Conservation (phyloP, 35 echinoderm and acorn worm genomes). For the Apostichopus californicus region DNA sequence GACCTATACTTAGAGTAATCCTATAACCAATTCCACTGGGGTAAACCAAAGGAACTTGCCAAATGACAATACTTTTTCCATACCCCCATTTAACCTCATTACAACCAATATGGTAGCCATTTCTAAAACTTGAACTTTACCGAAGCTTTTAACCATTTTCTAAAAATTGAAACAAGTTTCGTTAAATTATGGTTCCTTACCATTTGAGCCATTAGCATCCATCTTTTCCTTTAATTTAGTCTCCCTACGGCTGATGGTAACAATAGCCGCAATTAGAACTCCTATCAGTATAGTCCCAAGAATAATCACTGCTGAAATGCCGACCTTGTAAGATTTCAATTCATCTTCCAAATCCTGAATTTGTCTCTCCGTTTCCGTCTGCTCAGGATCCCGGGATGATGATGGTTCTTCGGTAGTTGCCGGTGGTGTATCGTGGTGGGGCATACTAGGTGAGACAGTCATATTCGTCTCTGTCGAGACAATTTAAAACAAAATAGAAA, state of each 20-base stretch:
- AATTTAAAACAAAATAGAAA: no score
- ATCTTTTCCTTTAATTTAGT: neutral
- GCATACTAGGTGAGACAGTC: neutral
- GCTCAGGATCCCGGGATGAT: neutral
- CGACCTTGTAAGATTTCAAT: conserved; percentile 15
- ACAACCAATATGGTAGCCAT: no score
- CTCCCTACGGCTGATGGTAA: conserved; percentile 10
- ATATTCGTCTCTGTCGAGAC: neutral
- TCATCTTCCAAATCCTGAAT: conserved; percentile 16
- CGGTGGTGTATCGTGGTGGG: neutral
- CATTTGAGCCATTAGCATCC: neutral
- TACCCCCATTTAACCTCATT: no score
- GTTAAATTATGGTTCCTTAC: neutral
- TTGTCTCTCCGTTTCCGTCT: neutral
- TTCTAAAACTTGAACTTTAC: no score
- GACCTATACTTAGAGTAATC: no score
- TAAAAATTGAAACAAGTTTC: neutral
- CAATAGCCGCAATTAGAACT: conserved; percentile 13
- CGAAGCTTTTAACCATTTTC: no score
- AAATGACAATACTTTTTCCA: no score
- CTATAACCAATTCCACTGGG: no score
- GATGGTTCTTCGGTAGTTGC: neutral
- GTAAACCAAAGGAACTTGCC: no score
- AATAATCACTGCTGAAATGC: conserved; percentile 7
- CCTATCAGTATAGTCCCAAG: neutral